Conservation (phyloP, 2,113 vertebrate species). For the Ellobius talpinus region DNA sequence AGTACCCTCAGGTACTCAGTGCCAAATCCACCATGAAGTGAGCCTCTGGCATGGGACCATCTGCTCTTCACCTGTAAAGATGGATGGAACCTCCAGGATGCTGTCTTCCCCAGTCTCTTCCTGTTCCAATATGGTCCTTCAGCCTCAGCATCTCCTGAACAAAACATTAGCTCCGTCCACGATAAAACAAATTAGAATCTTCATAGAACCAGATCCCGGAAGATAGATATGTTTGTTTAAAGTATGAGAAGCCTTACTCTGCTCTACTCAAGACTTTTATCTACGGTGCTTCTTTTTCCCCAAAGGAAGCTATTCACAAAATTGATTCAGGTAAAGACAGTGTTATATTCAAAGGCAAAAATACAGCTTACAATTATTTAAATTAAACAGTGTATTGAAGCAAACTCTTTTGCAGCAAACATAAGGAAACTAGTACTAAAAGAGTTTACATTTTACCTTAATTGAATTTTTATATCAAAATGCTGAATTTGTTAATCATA, state of each 20-base stretch:
- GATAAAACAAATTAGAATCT: neutral
- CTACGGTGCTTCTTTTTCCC: fast-evolving
- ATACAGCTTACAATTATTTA: neutral
- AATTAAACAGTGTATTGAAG: neutral
- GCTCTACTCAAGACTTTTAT: neutral
- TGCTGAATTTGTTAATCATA: neutral
- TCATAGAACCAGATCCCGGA: neutral
- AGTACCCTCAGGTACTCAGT: neutral
- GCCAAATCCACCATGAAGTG: neutral
- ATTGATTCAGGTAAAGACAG: neutral
- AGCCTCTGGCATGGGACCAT: neutral
- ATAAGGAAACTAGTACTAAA: slow-evolving; percentile 32
- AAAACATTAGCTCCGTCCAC: neutral
- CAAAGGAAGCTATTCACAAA: neutral
- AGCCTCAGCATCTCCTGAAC: neutral
- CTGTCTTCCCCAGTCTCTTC: neutral
- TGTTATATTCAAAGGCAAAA: neutral
- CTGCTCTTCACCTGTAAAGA: neutral
- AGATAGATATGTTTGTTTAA: neutral
- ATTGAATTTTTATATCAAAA: neutral
- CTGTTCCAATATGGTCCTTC: neutral
- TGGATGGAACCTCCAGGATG: fast-evolving
- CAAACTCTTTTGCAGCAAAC: neutral
- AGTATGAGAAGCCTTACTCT: neutral
- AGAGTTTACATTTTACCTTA: neutral